Percentiles rank a stretch among this genome's conserved stretches.
These are phyloP conservation scores for Lissocephala sabroskyi DNA, from an alignment of 2,888 invertebrate species.

Conservation along the genomic window DNA sequence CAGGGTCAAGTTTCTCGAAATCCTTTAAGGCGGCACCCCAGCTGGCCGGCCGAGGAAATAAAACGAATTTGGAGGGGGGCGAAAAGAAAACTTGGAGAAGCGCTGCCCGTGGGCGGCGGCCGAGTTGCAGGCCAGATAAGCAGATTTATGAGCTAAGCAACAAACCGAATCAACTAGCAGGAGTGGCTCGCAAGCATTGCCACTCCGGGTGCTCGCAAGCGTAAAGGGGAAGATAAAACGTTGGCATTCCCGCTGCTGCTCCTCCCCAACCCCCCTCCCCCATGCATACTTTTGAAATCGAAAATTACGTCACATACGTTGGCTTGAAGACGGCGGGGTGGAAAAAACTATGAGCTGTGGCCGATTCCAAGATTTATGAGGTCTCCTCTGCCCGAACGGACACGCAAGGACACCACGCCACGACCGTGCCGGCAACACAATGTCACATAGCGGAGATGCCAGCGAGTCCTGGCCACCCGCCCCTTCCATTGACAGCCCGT, in stretches of 20 bases:
- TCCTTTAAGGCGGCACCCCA: slow-evolving; percentile 56
- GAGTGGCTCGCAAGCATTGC: neutral
- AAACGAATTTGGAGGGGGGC: neutral
- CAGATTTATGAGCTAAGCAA: slow-evolving; percentile 64
- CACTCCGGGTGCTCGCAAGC: slow-evolving; percentile 43
- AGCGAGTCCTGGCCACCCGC: neutral
- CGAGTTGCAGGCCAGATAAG: slow-evolving; percentile 50
- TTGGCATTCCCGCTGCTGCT: slow-evolving; percentile 30
- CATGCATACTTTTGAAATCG: slow-evolving; percentile 37
- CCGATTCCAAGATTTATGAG: slow-evolving; percentile 50
- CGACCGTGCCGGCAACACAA: slow-evolving; percentile 41
- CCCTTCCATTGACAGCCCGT: slow-evolving; percentile 53
- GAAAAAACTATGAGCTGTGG: neutral
- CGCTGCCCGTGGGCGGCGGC: slow-evolving; percentile 14
- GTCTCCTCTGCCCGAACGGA: slow-evolving; percentile 32
- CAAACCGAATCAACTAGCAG: slow-evolving; percentile 43
- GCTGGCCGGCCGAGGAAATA: slow-evolving; percentile 2
- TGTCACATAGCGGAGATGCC: slow-evolving; percentile 38
- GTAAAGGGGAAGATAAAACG: slow-evolving; percentile 61
- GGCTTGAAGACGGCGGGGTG: too few relatives aligned
- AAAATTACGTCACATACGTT: slow-evolving; percentile 27
- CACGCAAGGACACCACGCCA: slow-evolving; percentile 18
- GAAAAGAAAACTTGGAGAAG: slow-evolving; percentile 1
- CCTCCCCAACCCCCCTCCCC: slow-evolving; percentile 7
- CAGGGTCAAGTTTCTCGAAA: slow-evolving; percentile 55